Evolutionary conservation across 2,113 vertebrate genomes (phyloP), one percentile per base, ranked within the genome.

Genomic region (Osmerus eperlanus): DNA sequence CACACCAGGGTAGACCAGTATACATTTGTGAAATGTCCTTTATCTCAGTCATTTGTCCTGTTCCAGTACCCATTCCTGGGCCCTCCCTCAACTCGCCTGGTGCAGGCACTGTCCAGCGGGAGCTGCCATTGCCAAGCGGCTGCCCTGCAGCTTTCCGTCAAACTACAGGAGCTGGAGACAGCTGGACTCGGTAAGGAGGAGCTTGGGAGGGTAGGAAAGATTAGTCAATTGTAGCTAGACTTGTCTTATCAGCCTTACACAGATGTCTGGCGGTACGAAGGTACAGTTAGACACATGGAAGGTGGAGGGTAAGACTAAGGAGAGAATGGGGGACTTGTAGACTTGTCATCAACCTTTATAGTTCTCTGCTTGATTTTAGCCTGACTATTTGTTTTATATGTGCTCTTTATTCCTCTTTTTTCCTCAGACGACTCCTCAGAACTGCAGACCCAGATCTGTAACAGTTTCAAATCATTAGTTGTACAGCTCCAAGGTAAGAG

Each of bases 401-500:
- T 72, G 8, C 19, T 29, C 16, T 19, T 1, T 7, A 29, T 60
- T 64, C 21, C 62, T 70, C 54, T 4, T 47, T 73, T 73, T 23
- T 36, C 21, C n/a, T 78, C 81, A 99, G 97, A 99, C 71, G 96
- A 96, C 82, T 95, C 95, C 56, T 65, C 90, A 28, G 95, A 96
- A 85, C 89, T 96, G 89, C 97, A 99, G 75, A 93, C 93, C 21
- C 93, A 95, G 83, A 94, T 99, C 93, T 95, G 94, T 78, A 96
- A 94, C 82, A 81, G 90, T 83, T 96, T 99, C 82, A 94, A 95
- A 85, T 95, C 93, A 66, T 88, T 95, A 92, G 80, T 94, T 85
- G 93, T 93, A 84, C 95, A 96, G 69, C 92, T 99, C 88, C 95
- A 95, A 94, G 96, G 97, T 99, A 90, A 89, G 88, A 79, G n/a